Evolutionary conservation across 2,113 vertebrate species (phyloP).

Genomic region (Otis tarda): DNA sequence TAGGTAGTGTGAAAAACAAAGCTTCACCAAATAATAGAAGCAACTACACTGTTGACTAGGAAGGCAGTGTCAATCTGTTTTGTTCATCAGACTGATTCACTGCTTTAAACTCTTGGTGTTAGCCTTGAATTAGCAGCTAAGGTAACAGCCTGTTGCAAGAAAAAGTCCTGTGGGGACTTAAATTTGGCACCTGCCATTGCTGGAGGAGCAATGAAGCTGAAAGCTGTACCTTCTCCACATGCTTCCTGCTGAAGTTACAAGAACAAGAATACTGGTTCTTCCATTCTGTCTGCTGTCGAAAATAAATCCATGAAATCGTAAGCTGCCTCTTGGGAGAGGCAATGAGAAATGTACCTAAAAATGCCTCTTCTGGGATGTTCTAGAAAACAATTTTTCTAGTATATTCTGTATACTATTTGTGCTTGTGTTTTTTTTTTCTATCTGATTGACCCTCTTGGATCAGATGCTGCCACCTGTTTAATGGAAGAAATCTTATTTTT

Average conservation of each 20-base stretch:
- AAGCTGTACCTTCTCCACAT: not conserved
- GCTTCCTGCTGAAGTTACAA: not conserved
- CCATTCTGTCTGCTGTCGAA: not conserved
- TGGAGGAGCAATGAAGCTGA: not conserved
- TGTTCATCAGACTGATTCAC: not conserved
- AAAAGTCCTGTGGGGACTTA: not conserved
- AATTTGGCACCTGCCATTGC: not conserved
- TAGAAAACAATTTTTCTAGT: not conserved
- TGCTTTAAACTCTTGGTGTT: not conserved
- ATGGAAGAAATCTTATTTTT: not conserved
- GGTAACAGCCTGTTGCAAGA: not conserved
- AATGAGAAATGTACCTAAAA: not conserved
- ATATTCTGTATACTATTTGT: not conserved
- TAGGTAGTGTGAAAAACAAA: not conserved
- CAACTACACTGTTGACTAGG: not conserved
- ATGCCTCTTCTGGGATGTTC: not conserved
- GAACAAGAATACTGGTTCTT: not conserved
- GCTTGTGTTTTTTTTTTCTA: fast-evolving
- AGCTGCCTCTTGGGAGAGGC: not conserved
- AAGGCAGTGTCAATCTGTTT: not conserved
- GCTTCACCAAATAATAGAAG: not conserved
- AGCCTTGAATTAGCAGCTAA: not conserved
- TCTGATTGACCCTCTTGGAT: not conserved
- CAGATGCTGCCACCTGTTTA: not conserved
- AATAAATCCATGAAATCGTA: not conserved